Conservation (phyloP, 2,113 vertebrate genomes). For the western clawed frog (Xenopus tropicalis) region UCB_Xtro_10.0 CM004447.2:32579501-32580000, state of each 20-base stretch:
- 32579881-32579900: conserved; percentile 90
- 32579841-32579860: neutral
- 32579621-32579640: conserved; percentile 97
- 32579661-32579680: conserved; percentile 91
- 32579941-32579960: conserved; percentile 97
- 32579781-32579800: conserved; percentile 99
- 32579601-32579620: conserved; percentile 96
- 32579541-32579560: too few relatives aligned
- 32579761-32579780: conserved; percentile 96
- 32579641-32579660: conserved; percentile 92
- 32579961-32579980: conserved; percentile 94
- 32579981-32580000: conserved; percentile 92
- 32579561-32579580: too few relatives aligned
- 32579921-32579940: conserved; percentile 96
- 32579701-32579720: conserved; percentile 96
- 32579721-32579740: conserved; percentile 93
- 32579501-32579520: too few relatives aligned
- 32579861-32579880: conserved; percentile 1
- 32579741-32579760: conserved; percentile 93
- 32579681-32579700: conserved; percentile 97
- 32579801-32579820: neutral
- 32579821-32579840: neutral
- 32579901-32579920: conserved; percentile 92
- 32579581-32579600: conserved; percentile 55
- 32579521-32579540: too few relatives aligned